Evolutionary conservation across 2,113 vertebrate genomes (phyloP).

Genomic region (Lipophrys pholis): DNA sequence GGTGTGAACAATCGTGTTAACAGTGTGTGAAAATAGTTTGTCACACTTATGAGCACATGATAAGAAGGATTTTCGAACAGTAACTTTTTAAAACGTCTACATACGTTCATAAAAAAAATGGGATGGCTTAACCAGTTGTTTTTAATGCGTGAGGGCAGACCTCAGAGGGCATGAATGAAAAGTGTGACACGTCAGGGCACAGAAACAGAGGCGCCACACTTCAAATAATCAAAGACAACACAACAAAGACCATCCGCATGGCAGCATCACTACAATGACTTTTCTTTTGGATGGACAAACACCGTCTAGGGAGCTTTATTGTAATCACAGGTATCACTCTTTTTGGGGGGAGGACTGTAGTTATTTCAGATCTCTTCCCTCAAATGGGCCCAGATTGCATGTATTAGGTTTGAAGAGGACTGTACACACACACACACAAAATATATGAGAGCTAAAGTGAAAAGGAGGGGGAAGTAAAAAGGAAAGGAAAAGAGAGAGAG

Average conservation of each 20-base stretch:
- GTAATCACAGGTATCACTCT: not conserved
- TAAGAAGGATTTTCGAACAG: too few relatives aligned
- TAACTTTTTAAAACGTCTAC: too few relatives aligned
- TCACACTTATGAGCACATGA: too few relatives aligned
- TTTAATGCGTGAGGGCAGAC: constrained; percentile 6
- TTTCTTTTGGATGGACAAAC: not conserved
- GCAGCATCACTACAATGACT: not conserved
- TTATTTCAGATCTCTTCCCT: constrained; percentile 2
- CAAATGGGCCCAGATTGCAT: not conserved
- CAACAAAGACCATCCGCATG: too few relatives aligned
- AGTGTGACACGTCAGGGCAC: constrained; percentile 24
- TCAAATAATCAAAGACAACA: constrained; percentile 23
- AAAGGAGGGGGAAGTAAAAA: constrained; percentile 28
- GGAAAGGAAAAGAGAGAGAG: constrained; percentile 25
- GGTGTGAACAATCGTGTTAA: constrained; percentile 27
- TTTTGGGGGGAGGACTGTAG: not conserved
- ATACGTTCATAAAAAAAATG: too few relatives aligned
- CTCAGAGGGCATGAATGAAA: constrained; percentile 23
- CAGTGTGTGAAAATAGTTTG: constrained; percentile 6
- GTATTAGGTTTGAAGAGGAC: not conserved
- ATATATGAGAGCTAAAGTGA: constrained; percentile 50
- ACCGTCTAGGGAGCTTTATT: not conserved
- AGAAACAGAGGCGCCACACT: constrained; percentile 11
- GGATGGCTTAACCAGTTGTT: too few relatives aligned
- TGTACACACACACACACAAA: not conserved